Percentiles rank a stretch among this genome's conserved stretches.
Evolutionary conservation across 2,797 vertebrate genomes (phyloP).

Genomic region (Falco cherrug): DNA sequence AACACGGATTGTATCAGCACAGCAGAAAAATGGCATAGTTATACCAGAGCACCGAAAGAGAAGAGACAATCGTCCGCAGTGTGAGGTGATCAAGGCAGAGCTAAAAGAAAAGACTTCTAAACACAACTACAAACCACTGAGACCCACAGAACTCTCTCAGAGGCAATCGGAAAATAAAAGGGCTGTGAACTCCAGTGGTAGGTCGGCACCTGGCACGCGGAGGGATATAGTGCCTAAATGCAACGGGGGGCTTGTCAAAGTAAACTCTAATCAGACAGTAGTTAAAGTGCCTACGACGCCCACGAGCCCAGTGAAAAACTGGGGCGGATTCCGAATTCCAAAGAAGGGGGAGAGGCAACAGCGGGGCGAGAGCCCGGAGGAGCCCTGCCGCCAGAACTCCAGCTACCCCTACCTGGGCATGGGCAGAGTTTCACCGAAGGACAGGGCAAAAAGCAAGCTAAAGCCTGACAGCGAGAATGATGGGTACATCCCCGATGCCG

Average conservation of each 20-base stretch:
- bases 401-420: conserved; percentile 68
- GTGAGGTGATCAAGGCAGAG: conserved; percentile 76
- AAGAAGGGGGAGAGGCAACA: conserved; percentile 86
- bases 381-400: conserved; percentile 69
- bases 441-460: conserved; percentile 80
- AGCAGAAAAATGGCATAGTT: conserved; percentile 66
- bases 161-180: conserved; percentile 82
- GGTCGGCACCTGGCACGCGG: conserved; percentile 58
- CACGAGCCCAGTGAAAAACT: conserved; percentile 85
- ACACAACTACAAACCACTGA: conserved; percentile 76
- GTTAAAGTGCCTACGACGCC: conserved; percentile 79
- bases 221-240: conserved; percentile 77
- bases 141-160: conserved; percentile 80
- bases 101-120: conserved; percentile 78
- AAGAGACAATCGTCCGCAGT: conserved; percentile 72
- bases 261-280: conserved; percentile 68
- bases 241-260: conserved; percentile 80
- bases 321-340: conserved; percentile 97
- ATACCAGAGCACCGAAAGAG: conserved; percentile 73
- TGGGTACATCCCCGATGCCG: conserved; percentile 79
- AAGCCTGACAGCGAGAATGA: conserved; percentile 83
- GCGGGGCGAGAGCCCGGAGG: conserved; percentile 63
- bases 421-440: conserved; percentile 70
- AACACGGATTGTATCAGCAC: conserved; percentile 67
- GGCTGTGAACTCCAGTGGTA: conserved; percentile 69